These are phyloP conservation scores for Pseudoips prasinana DNA, from an alignment of 2,888 invertebrate genomes.

Conservation along the genomic window DNA sequence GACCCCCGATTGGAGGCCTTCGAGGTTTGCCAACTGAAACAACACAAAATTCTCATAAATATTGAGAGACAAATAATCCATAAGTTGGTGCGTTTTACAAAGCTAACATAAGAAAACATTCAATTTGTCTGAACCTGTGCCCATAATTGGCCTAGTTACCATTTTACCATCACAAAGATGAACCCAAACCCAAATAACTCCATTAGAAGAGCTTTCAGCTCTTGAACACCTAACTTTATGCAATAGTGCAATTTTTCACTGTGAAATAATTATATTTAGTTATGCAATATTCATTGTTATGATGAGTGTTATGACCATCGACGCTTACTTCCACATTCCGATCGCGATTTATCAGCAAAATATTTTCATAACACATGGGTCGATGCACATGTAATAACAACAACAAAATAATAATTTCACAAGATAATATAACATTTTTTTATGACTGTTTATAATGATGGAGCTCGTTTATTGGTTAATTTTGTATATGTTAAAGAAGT, in stretches of 20 bases:
- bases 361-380: conserved; percentile 55
- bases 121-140: too few relatives aligned
- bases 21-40: conserved; percentile 91
- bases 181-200: too few relatives aligned
- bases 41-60: conserved; percentile 32
- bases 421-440: conserved; percentile 23
- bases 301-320: conserved; percentile 48
- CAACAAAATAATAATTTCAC: conserved; percentile 31
- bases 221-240: too few relatives aligned
- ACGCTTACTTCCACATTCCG: conserved; percentile 70
- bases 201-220: too few relatives aligned
- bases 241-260: conserved; percentile 26
- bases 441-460: conserved; percentile 13
- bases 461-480: conserved; percentile 9
- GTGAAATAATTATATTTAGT: conserved; percentile 47
- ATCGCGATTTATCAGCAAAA: conserved; percentile 60
- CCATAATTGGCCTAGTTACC: too few relatives aligned
- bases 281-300: conserved; percentile 60
- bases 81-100: neutral
- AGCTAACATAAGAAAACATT: too few relatives aligned
- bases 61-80: neutral
- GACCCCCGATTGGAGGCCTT: conserved; percentile 93
- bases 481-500: conserved; percentile 22
- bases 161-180: too few relatives aligned
- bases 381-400: conserved; percentile 48